These are phyloP conservation scores for Tetramorium alpestre DNA, from an alignment of 1,140 invertebrate species.

Conservation along the genomic window DNA sequence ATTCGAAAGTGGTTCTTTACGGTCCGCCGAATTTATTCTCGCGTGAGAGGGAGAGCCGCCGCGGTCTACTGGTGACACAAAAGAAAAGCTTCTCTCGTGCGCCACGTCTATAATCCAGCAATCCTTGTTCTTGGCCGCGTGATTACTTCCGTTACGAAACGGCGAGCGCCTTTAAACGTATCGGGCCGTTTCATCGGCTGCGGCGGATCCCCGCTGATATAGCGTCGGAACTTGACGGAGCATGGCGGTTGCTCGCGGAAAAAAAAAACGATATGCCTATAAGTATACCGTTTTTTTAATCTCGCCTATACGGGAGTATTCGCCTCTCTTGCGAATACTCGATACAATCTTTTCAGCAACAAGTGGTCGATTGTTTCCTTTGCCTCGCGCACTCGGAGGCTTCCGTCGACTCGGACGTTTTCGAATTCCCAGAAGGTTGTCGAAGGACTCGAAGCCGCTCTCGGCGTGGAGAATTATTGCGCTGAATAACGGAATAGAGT, in stretches of 20 bases:
- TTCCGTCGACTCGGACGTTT: slow-evolving; percentile 23
- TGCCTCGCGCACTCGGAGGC: slow-evolving; percentile 10
- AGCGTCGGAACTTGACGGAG: slow-evolving; percentile 27
- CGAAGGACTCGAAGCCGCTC: background rate
- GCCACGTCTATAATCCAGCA: slow-evolving; percentile 48
- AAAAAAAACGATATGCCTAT: background rate
- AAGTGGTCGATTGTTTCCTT: slow-evolving; percentile 68
- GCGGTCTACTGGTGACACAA: slow-evolving; percentile 53
- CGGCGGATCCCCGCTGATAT: slow-evolving; percentile 9
- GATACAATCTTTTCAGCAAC: slow-evolving; percentile 73
- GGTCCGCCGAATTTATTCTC: slow-evolving; percentile 49
- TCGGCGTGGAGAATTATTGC: slow-evolving; percentile 4
- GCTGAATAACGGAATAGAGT: background rate
- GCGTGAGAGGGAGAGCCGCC: slow-evolving; percentile 7
- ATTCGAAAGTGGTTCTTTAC: slow-evolving; percentile 41
- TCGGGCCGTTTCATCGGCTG: slow-evolving; percentile 39
- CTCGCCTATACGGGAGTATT: background rate
- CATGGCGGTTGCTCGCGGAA: slow-evolving; percentile 29
- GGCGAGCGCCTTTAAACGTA: slow-evolving; percentile 53
- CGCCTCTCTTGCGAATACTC: slow-evolving; percentile 35
- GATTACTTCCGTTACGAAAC: slow-evolving; percentile 61
- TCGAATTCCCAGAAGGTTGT: slow-evolving; percentile 50
- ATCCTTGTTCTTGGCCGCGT: slow-evolving; percentile 51
- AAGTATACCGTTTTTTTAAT: slow-evolving; percentile 46
- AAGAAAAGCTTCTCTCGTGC: slow-evolving; percentile 53